These are phyloP conservation scores for Eristalis tenax DNA, from an alignment of 2,888 invertebrate genomes.

Conservation along the genomic window DNA sequence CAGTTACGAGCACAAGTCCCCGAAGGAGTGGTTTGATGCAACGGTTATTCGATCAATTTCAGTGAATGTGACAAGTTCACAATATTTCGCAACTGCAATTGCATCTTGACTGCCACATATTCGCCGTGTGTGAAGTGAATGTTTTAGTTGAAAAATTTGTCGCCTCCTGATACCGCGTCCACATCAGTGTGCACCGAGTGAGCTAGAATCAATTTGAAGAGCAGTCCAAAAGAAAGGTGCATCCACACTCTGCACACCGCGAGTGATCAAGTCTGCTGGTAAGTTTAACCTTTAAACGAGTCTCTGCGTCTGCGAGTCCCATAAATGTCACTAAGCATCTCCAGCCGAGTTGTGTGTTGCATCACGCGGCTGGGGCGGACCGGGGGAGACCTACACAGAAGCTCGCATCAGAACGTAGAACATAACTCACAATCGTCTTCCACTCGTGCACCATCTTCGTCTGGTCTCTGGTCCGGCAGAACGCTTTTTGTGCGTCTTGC, in stretches of 20 bases:
- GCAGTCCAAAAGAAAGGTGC: not conserved
- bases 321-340: constrained; percentile 61
- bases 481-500: not conserved
- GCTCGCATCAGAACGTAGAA: constrained; percentile 52
- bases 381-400: constrained; percentile 40
- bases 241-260: not conserved
- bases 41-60: not conserved
- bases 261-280: constrained; percentile 56
- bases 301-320: constrained; percentile 4
- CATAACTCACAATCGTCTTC: constrained; percentile 30
- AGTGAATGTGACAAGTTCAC: not conserved
- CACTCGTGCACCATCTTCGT: not conserved
- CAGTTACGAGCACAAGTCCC: not conserved
- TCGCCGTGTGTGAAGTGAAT: not conserved
- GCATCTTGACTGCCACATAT: not conserved
- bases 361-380: constrained; percentile 37
- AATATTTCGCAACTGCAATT: not conserved
- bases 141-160: not conserved
- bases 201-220: not conserved
- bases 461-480: not conserved
- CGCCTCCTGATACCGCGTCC: not conserved
- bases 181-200: not conserved
- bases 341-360: constrained; percentile 33
- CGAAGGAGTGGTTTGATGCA: not conserved
- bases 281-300: constrained; percentile 61